phyloP scores from a whole-genome alignment of 2,797 vertebrate species.

The Dicrostonyx torquatus region DNA sequence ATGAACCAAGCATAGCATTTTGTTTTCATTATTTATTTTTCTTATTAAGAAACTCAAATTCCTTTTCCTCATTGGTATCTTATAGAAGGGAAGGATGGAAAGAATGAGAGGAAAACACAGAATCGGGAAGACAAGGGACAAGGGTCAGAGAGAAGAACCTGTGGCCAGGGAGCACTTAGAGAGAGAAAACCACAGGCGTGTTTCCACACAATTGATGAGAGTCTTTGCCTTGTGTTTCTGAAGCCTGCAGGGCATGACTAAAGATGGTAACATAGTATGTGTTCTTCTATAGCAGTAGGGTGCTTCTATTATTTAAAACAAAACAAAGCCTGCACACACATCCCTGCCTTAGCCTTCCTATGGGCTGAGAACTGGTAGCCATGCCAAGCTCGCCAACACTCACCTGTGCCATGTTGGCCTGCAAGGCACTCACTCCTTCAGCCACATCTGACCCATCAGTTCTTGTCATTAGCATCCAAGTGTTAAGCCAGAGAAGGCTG shows the following conservation, averaged over 20 bases:
- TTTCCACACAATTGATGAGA: slow-evolving; percentile 69
- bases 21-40: neutral
- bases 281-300: slow-evolving; percentile 75
- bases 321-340: neutral
- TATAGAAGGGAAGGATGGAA: neutral
- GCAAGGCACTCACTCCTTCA: neutral
- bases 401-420: neutral
- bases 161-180: slow-evolving; percentile 12
- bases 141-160: neutral
- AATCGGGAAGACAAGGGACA: neutral
- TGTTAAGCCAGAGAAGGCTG: slow-evolving; percentile 56
- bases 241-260: slow-evolving; percentile 38
- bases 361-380: neutral
- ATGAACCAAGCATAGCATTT: neutral
- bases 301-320: slow-evolving; percentile 58
- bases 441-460: slow-evolving; percentile 38
- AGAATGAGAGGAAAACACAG: fast-evolving
- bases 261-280: slow-evolving; percentile 67
- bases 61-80: neutral
- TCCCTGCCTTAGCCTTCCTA: neutral
- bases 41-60: neutral
- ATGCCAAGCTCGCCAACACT: fast-evolving
- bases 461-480: neutral
- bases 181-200: slow-evolving; percentile 47
- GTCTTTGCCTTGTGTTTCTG: slow-evolving; percentile 74